These are phyloP conservation scores for Eulimnadia texana DNA, from an alignment of 1,140 invertebrate species.

Conservation along the genomic window DNA sequence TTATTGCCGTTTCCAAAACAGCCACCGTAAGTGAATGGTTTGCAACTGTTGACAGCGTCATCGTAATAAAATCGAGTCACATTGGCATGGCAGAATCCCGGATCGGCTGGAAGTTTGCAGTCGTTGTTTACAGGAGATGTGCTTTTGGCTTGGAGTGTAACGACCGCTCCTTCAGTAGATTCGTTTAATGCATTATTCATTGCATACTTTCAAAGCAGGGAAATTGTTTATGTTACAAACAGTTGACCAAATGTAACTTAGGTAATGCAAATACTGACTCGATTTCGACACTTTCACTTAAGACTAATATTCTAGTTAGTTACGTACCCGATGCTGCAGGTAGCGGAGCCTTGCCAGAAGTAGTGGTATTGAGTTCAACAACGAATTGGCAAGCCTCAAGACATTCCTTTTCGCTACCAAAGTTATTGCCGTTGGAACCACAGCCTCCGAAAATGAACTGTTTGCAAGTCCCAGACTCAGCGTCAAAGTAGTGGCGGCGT, in stretches of 20 bases:
- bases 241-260: not conserved
- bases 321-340: not conserved
- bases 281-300: too few relatives aligned
- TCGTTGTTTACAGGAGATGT: not conserved
- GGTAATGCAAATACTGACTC: too few relatives aligned
- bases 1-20: conserved; percentile 82
- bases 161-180: not conserved
- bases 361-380: not conserved
- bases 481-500: not conserved
- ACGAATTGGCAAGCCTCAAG: not conserved
- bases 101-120: conserved; percentile 11
- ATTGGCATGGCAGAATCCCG: conserved; percentile 5
- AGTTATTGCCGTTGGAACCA: conserved; percentile 54
- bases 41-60: not conserved
- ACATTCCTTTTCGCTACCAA: conserved; percentile 63
- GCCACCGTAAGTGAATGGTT: conserved; percentile 64
- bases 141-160: not conserved
- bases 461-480: not conserved
- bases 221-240: not conserved
- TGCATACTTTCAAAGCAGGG: not conserved
- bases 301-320: not conserved
- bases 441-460: not conserved
- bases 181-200: not conserved
- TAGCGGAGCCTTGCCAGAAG: not conserved
- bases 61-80: conserved; percentile 5